Base-by-base conservation (phyloP, 2,113 vertebrate species). In the Pteropus alecto region DNA sequence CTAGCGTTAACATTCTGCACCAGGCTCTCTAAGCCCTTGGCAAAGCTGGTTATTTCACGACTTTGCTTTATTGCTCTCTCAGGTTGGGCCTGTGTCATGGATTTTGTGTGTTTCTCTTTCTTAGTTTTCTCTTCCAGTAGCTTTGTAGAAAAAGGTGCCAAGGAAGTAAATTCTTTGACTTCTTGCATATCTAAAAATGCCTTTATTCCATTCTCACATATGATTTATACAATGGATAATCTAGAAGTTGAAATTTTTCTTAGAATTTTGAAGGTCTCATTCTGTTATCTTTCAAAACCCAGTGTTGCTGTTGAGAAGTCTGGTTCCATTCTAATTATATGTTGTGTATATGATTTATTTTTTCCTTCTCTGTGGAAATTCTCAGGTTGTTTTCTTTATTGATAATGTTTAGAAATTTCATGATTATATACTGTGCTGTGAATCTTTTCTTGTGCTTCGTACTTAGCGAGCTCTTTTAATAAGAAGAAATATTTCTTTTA, bases 231-330 rank as follows among this genome's bases (percentile, higher is more conserved):
- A 92, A 16, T 65, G 46, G 22, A 35, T 30, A 54, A 51, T 26
- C 67, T 4, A 60, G n/a, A 86, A 58, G 43, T 63, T 48, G 48
- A 63, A 46, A 9, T 2, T 56, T 71, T 73, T 93, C 86, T 68
- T 58, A 68, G 63, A 85, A 33, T 51, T 91, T 84, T 73, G 58
- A 84, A 91, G 38, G 26, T 15, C 38, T 90, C 74, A 43, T n/a
- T 83, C 3, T 91, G 67, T 51, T 91, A 76, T 67, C 10, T 63
- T 84, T 74, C 85, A 19, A 88, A 78, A 54, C 30, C 35, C 51
- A 61, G 6, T 48, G 13, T 56, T 94, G 38, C 22, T 65, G 16
- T 83, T 74, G 65, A 71, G 54, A 68, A 81, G 15, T 48, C 7
- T 65, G 35, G 26, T 38, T 18, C 6, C 76, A 35, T 71, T 91